A percentile compares a stretch with the other conserved stretches of the same genome.
phyloP scores from a whole-genome alignment of 1,140 invertebrate species.

The Calliopsis andreniformis region DNA sequence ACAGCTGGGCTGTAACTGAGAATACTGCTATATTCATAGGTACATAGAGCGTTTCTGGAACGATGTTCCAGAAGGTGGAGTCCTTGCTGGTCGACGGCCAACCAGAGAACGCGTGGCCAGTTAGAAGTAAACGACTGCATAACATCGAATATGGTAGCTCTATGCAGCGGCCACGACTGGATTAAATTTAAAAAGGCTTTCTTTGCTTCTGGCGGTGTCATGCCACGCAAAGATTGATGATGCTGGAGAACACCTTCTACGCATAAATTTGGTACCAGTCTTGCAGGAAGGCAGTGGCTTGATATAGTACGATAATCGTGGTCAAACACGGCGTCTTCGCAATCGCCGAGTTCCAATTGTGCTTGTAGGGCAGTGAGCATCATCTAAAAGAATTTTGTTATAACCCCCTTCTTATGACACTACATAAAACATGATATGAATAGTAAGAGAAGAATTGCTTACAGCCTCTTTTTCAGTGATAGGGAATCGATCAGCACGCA shows the following conservation, averaged over 20 bases:
- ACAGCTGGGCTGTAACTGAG: constrained; percentile 93
- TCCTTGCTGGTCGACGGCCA: constrained; percentile 96
- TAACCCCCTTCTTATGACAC: no score
- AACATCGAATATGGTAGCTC: constrained; percentile 97
- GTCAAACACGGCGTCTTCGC: constrained; percentile 81
- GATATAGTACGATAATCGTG: constrained; percentile 90
- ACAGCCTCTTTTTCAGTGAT: constrained; percentile 96
- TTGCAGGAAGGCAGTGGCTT: constrained; percentile 90
- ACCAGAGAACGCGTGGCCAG: constrained; percentile 94
- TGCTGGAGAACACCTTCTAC: constrained; percentile 92
- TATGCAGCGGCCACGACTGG: constrained; percentile 95
- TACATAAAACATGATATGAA: neutral
- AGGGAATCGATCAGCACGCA: constrained; percentile 94
- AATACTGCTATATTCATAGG: constrained; percentile 93
- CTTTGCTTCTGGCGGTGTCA: constrained; percentile 92
- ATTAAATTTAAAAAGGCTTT: constrained; percentile 97
- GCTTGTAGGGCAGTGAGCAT: constrained; percentile 97
- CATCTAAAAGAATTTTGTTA: constrained; percentile 83
- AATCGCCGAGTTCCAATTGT: constrained; percentile 95
- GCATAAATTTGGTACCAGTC: constrained; percentile 87
- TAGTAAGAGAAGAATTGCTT: constrained; percentile 77
- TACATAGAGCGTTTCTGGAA: constrained; percentile 92
- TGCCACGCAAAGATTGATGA: constrained; percentile 93
- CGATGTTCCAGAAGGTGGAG: constrained; percentile 94
- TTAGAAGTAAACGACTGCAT: constrained; percentile 98